phyloP scores from a whole-genome alignment of 2,888 invertebrate genomes.

The Coelinius sp. region DNA sequence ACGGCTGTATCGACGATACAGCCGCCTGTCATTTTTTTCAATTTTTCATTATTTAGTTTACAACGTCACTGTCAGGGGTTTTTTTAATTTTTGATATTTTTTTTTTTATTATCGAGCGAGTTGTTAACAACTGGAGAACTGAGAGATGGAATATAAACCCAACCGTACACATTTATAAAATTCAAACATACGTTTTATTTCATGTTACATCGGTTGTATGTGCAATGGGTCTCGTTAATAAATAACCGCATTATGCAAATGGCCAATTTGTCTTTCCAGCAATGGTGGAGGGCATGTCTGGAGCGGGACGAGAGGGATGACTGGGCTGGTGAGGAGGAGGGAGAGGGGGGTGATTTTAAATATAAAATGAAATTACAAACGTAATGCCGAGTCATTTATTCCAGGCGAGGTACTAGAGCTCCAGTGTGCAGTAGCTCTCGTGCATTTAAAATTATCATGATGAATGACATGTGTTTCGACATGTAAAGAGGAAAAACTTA shows the following conservation, averaged over 20 bases:
- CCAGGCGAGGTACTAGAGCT: constrained; percentile 51
- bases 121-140: constrained; percentile 2
- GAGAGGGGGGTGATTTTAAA: constrained; percentile 58
- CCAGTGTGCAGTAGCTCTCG: constrained; percentile 50
- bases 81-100: too few species aligned
- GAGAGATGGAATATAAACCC: background rate
- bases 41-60: too few species aligned
- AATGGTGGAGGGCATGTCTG: constrained; percentile 42
- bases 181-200: background rate
- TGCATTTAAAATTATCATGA: constrained; percentile 62
- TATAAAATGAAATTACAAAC: constrained; percentile 66
- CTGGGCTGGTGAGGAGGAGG: constrained; percentile 43
- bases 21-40: too few species aligned
- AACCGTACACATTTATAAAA: background rate
- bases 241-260: constrained; percentile 67
- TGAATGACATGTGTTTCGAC: constrained; percentile 54
- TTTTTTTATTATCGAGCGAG: background rate
- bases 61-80: too few species aligned
- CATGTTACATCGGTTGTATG: constrained; percentile 23
- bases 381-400: constrained; percentile 63
- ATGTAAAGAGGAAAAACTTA: constrained; percentile 6
- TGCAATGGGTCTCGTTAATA: constrained; percentile 57
- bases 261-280: constrained; percentile 63
- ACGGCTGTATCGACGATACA: too few species aligned
- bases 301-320: constrained; percentile 33